phyloP scores from a whole-genome alignment of 2,113 vertebrate species.

The Xenus cinereus region DNA sequence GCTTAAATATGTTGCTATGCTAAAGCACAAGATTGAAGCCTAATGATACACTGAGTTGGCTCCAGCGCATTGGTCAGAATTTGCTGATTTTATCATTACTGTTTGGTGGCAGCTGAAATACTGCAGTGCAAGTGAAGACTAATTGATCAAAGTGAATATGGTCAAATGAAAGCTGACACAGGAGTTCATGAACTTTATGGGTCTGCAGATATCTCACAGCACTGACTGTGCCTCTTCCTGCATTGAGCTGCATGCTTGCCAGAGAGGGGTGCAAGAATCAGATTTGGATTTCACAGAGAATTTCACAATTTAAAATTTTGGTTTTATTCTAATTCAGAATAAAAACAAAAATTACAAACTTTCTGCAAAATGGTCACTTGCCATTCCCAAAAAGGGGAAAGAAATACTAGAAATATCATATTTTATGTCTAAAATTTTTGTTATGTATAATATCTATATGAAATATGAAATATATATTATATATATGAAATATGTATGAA shows the following conservation, averaged over 20 bases:
- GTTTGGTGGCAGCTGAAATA: neutral
- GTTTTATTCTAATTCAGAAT: neutral
- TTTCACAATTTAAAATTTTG: neutral
- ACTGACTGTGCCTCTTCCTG: neutral
- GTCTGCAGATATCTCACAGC: neutral
- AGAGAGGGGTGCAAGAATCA: neutral
- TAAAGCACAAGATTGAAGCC: neutral
- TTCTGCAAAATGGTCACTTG: neutral
- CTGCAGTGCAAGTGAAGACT: neutral
- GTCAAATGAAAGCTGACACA: neutral
- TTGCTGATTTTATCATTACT: neutral
- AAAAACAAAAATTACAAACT: neutral
- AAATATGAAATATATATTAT: too few relatives aligned
- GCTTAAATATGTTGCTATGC: conserved; percentile 33
- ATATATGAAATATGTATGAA: neutral
- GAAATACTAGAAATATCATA: neutral
- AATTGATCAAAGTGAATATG: neutral
- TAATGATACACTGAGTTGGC: neutral
- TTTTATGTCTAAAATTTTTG: neutral
- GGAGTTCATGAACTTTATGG: neutral
- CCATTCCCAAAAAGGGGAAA: neutral
- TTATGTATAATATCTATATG: neutral
- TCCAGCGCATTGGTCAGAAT: conserved; percentile 17
- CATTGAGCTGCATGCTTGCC: neutral
- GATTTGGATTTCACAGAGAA: neutral